Percentiles rank a stretch among this genome's conserved stretches.
Conservation (phyloP, 1,140 invertebrate genomes). For the Gerris buenoi region DNA sequence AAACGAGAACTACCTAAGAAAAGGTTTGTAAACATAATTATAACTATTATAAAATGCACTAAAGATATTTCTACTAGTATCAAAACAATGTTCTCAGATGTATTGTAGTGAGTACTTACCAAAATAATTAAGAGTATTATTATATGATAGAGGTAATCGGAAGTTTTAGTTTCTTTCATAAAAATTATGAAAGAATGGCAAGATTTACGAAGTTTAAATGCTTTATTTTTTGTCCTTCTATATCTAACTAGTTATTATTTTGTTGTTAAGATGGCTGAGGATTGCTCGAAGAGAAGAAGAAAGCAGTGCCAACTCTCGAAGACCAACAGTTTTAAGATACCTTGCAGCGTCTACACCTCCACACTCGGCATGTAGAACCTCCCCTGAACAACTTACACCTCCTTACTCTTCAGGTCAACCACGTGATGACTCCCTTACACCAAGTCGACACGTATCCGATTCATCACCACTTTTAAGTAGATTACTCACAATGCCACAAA, state of each 20-base stretch:
- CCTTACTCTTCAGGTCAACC: background rate
- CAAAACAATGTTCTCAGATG: no score
- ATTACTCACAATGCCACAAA: background rate
- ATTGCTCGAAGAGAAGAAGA: background rate
- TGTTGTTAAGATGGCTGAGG: background rate
- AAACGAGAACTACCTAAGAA: slow-evolving; percentile 12
- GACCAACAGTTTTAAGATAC: background rate
- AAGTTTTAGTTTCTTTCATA: no score
- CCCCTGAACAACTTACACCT: background rate
- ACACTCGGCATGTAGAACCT: background rate
- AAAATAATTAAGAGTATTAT: no score
- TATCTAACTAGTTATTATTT: no score
- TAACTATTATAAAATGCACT: no score
- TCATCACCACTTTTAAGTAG: background rate
- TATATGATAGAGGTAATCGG: no score
- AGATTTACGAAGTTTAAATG: no score
- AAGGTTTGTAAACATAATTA: slow-evolving; percentile 2
- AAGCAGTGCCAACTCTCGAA: background rate
- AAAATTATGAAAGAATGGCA: no score
- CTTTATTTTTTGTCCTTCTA: no score
- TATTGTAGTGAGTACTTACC: no score
- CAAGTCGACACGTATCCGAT: background rate
- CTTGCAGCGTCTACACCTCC: background rate
- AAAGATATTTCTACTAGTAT: no score
- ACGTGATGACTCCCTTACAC: background rate